These are phyloP conservation scores for Pithys albifrons DNA, from an alignment of 2,113 vertebrate species.

Conservation along the genomic window DNA sequence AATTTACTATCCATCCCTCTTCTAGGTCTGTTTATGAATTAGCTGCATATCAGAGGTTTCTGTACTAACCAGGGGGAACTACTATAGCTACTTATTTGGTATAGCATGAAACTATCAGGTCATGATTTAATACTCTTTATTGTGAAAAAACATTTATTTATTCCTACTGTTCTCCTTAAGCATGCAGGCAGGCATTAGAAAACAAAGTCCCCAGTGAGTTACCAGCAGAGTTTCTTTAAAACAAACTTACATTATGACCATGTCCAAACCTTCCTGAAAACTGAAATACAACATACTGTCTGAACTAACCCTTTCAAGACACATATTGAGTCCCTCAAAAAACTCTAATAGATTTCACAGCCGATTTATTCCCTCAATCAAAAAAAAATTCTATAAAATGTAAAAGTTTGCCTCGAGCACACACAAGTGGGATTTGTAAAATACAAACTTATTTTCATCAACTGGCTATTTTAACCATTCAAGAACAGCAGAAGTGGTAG, in stretches of 20 bases:
- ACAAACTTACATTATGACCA: background rate
- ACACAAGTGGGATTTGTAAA: background rate
- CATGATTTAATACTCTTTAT: background rate
- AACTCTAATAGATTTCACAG: background rate
- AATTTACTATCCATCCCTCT: background rate
- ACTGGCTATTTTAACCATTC: background rate
- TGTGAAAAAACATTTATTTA: background rate
- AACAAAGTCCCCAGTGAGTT: background rate
- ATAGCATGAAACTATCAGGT: background rate
- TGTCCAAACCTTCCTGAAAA: background rate
- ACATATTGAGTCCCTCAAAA: background rate
- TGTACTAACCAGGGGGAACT: background rate
- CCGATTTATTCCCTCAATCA: background rate
- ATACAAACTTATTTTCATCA: background rate
- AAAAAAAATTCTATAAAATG: background rate
- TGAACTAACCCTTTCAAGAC: background rate
- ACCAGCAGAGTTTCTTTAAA: background rate
- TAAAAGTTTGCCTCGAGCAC: background rate
- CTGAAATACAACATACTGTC: background rate
- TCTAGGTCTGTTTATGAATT: background rate
- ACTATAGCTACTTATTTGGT: background rate
- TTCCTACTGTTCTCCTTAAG: background rate
- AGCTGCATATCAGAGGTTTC: background rate
- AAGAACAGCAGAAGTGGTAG: background rate
- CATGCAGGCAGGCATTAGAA: background rate